phyloP scores from a whole-genome alignment of 2,888 invertebrate species.

The Ceratothoa steindachneri region DNA sequence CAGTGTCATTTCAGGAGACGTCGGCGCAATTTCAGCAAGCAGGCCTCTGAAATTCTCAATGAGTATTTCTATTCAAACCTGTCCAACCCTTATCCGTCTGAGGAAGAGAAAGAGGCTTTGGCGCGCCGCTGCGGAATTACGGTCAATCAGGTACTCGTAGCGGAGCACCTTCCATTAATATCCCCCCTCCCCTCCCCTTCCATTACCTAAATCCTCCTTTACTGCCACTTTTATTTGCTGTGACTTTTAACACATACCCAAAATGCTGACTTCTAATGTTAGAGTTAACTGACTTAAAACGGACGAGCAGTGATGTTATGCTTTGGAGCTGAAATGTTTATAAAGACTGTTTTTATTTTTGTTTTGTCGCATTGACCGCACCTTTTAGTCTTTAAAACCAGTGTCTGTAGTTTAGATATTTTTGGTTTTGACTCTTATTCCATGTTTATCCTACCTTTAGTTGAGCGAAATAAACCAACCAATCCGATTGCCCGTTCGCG shows the following conservation, averaged over 20 bases:
- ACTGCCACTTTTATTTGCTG: conserved; percentile 15
- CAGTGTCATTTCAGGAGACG: conserved; percentile 43
- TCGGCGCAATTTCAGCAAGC: conserved; percentile 65
- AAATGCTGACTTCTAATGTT: conserved; percentile 9
- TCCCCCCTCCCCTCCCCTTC: too few relatives aligned
- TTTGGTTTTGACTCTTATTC: not conserved
- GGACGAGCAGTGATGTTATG: conserved; percentile 10
- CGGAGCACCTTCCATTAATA: conserved; percentile 12
- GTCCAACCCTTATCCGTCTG: conserved; percentile 98
- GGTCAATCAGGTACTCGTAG: conserved; percentile 74
- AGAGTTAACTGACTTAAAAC: not conserved
- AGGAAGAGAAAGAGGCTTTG: conserved; percentile 98
- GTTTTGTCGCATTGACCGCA: not conserved
- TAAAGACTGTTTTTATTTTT: not conserved
- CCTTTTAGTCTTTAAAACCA: not conserved
- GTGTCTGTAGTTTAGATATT: conserved; percentile 1
- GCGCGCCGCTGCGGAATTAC: conserved; percentile 99
- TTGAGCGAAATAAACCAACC: not conserved
- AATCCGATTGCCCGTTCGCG: too few relatives aligned
- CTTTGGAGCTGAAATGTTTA: conserved; percentile 7
- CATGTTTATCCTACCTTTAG: not conserved
- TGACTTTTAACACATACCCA: conserved; percentile 5
- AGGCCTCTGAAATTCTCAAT: conserved; percentile 97
- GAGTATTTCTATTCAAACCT: conserved; percentile 99
- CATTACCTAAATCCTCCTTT: conserved; percentile 11